Conservation (phyloP, 1,140 invertebrate genomes). For the Drosophila burlai region DNA sequence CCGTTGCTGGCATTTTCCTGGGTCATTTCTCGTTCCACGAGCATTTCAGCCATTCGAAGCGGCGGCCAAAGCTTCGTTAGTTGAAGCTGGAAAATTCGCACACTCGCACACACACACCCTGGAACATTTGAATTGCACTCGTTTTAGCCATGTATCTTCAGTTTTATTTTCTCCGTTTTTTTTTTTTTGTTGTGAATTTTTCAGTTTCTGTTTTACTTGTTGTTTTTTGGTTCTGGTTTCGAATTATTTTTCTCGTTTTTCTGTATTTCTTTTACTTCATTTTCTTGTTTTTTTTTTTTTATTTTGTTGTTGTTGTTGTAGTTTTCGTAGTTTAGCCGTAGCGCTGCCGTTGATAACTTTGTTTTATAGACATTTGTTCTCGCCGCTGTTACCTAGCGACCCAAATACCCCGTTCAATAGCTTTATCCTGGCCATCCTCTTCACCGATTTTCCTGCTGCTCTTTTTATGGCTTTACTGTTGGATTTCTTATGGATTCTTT, state of each 20-base stretch:
- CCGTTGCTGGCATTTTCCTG: constrained; percentile 37
- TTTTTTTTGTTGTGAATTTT: constrained; percentile 40
- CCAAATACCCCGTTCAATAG: constrained; percentile 74
- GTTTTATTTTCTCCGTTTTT: constrained; percentile 30
- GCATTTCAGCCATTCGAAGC: constrained; percentile 43
- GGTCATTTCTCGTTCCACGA: constrained; percentile 25
- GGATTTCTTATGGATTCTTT: constrained; percentile 16
- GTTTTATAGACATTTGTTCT: constrained; percentile 77
- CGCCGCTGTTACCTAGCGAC: constrained; percentile 74
- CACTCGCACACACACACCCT: constrained; percentile 29
- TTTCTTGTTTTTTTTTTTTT: constrained; percentile 1
- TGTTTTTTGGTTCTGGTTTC: constrained; percentile 54
- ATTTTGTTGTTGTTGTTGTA: neutral
- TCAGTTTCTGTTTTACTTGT: constrained; percentile 53
- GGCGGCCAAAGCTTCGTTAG: constrained; percentile 64
- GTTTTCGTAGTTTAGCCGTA: constrained; percentile 32
- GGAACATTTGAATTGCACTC: constrained; percentile 61
- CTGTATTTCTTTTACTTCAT: constrained; percentile 4
- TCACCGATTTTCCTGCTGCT: constrained; percentile 29
- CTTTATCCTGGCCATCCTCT: constrained; percentile 36
- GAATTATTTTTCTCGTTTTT: constrained; percentile 36
- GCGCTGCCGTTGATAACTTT: constrained; percentile 72
- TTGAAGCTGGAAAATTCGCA: constrained; percentile 39
- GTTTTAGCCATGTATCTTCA: constrained; percentile 73
- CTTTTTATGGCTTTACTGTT: constrained; percentile 14